Percentiles rank a stretch among this genome's conserved stretches.
Conservation (phyloP, 2,888 invertebrate species). For the Chydorus sphaericus region DNA sequence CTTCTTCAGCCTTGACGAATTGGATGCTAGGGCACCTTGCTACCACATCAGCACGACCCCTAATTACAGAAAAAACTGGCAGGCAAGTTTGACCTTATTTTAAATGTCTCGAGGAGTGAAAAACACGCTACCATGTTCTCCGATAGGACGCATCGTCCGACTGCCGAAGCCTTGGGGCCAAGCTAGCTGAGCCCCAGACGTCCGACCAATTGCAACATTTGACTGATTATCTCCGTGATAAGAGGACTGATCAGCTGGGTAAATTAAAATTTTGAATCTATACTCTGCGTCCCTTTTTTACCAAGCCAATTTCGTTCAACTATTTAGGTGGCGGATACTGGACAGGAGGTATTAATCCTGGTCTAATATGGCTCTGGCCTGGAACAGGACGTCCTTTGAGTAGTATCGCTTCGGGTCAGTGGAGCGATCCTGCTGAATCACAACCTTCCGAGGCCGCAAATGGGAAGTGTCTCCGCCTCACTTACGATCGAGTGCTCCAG, state of each 20-base stretch:
- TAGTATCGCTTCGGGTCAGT: conserved; percentile 23
- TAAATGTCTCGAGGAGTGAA: background rate
- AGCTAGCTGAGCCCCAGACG: conserved; percentile 9
- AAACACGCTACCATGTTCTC: background rate
- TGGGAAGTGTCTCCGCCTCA: conserved; percentile 55
- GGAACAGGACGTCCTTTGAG: conserved; percentile 58
- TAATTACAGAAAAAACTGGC: conserved; percentile 4
- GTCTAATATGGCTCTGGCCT: conserved; percentile 75
- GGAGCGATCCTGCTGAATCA: background rate
- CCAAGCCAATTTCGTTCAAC: background rate
- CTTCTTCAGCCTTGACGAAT: background rate
- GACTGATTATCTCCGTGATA: background rate
- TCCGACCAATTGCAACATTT: background rate
- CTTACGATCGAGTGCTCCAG: conserved; percentile 43
- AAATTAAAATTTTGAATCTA: background rate
- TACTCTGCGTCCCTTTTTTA: background rate
- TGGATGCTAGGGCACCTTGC: background rate
- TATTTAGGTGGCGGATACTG: conserved; percentile 52
- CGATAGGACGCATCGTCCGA: background rate
- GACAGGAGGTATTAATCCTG: conserved; percentile 73
- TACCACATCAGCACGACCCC: background rate
- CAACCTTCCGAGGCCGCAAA: conserved; percentile 39
- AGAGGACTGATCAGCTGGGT: background rate
- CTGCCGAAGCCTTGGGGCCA: conserved; percentile 5
- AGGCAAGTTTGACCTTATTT: background rate